A percentile compares a stretch with the other conserved stretches of the same genome.
Evolutionary conservation across 2,113 vertebrate genomes (phyloP).

Genomic region (Reinhardtius hippoglossoides): DNA sequence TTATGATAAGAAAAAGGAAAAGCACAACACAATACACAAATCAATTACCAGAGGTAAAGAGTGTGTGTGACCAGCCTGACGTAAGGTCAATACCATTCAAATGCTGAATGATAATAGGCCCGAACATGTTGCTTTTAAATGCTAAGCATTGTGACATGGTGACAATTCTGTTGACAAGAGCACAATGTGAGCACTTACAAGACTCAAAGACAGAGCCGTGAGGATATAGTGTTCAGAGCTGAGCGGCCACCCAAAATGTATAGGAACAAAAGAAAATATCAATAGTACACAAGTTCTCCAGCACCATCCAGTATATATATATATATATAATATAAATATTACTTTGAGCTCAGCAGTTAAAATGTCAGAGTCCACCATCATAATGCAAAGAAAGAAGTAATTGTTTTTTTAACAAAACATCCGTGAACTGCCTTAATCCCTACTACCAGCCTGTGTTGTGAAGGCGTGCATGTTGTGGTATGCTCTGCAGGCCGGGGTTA

Average conservation of each 20-base stretch:
- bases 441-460: neutral
- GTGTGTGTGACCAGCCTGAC: constrained; percentile 42
- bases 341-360: neutral
- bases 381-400: constrained; percentile 14
- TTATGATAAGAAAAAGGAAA: constrained; percentile 55
- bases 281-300: neutral
- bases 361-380: neutral
- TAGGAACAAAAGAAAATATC: constrained; percentile 1
- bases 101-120: constrained; percentile 53
- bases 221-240: constrained; percentile 1
- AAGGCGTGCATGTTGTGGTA: constrained; percentile 42
- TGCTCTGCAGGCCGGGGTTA: constrained; percentile 60
- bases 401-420: constrained; percentile 16
- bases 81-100: constrained; percentile 53
- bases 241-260: neutral
- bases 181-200: constrained; percentile 21
- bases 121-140: constrained; percentile 53
- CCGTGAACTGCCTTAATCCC: constrained; percentile 20
- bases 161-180: constrained; percentile 47
- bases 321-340: neutral
- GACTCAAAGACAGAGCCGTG: constrained; percentile 5
- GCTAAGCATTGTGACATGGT: constrained; percentile 33
- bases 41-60: constrained; percentile 37
- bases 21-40: constrained; percentile 58
- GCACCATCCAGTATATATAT: neutral